Evolutionary conservation across 2,113 vertebrate genomes (phyloP).

Genomic region (Dicaeum eximium): DNA sequence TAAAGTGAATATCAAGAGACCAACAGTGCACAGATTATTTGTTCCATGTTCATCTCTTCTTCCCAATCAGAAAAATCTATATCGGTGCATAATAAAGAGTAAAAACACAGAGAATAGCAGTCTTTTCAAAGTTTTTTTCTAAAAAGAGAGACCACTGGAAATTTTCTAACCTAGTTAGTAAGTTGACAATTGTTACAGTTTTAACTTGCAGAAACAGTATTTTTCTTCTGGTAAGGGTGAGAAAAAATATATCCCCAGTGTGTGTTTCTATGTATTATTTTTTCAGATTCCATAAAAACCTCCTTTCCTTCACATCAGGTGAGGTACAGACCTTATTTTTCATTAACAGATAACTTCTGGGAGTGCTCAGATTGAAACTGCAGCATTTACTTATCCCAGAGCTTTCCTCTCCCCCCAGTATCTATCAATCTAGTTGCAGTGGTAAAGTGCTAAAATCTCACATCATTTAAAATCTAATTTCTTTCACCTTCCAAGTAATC

Average conservation of each 20-base stretch:
- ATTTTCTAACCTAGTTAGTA: background rate
- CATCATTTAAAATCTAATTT: background rate
- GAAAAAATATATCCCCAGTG: background rate
- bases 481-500: background rate
- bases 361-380: conserved; percentile 18
- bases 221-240: background rate
- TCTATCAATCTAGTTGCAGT: background rate
- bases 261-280: background rate
- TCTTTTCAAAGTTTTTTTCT: background rate
- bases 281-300: background rate
- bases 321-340: conserved; percentile 1
- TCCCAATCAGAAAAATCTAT: background rate
- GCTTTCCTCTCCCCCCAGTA: background rate
- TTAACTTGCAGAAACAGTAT: background rate
- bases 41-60: background rate
- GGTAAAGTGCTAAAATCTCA: background rate
- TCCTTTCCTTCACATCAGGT: background rate
- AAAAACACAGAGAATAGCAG: background rate
- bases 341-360: conserved; percentile 21
- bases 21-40: background rate
- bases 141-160: background rate
- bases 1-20: background rate
- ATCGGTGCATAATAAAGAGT: background rate
- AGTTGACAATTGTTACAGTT: background rate
- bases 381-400: conserved; percentile 5